Percentiles rank a stretch among this genome's conserved stretches.
phyloP scores from a whole-genome alignment of 2,888 invertebrate genomes.

The Drosophila infuscata region DNA sequence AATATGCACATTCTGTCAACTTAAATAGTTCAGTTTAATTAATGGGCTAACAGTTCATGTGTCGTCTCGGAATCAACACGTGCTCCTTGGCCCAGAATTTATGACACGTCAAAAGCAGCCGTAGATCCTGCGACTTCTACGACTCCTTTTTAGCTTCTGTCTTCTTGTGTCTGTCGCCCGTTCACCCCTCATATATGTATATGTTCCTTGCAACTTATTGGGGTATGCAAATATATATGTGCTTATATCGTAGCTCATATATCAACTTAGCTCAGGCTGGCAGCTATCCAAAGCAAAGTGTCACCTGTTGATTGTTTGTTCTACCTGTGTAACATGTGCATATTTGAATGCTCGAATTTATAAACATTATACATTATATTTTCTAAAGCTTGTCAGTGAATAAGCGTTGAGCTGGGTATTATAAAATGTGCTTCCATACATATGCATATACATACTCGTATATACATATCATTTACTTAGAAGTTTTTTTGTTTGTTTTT shows the following conservation, averaged over 20 bases:
- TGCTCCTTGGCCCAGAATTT: slow-evolving; percentile 41
- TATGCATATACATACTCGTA: not conserved
- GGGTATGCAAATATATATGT: slow-evolving; percentile 10
- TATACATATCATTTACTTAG: too few species aligned
- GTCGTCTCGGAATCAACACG: slow-evolving; percentile 36
- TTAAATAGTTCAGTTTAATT: slow-evolving; percentile 54
- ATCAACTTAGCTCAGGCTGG: slow-evolving; percentile 26
- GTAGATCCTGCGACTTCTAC: not conserved
- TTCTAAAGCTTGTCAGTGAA: slow-evolving; percentile 21
- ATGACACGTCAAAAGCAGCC: slow-evolving; percentile 22
- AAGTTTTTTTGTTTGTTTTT: not conserved
- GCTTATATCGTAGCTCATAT: slow-evolving; percentile 22
- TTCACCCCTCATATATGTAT: not conserved
- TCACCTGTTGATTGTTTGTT: slow-evolving; percentile 70
- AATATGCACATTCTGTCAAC: slow-evolving; percentile 27
- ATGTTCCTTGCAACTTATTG: not conserved
- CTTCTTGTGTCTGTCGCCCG: slow-evolving; percentile 1
- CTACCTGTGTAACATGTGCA: slow-evolving; percentile 52
- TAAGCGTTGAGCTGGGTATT: slow-evolving; percentile 31
- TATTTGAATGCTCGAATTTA: slow-evolving; percentile 58
- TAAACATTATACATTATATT: slow-evolving; percentile 24
- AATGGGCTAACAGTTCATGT: slow-evolving; percentile 38
- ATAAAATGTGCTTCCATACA: not conserved
- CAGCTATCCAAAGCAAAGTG: slow-evolving; percentile 47
- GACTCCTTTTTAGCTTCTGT: slow-evolving; percentile 19